Evolutionary conservation across 2,888 invertebrate species (phyloP).

Genomic region (Campopleginae sp.): DNA sequence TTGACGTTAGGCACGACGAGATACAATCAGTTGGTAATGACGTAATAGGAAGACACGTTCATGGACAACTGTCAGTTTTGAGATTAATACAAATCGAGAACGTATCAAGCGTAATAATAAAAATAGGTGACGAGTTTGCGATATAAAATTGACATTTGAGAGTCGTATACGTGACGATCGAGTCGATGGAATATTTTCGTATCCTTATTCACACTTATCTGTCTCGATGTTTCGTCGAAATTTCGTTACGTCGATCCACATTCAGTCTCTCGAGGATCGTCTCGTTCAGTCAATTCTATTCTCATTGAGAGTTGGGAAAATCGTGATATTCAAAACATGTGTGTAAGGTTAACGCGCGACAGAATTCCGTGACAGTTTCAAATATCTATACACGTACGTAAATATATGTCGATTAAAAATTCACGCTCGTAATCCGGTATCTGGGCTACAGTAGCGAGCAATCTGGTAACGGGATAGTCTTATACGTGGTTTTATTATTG

Average conservation of each 20-base stretch:
- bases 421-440: slow-evolving; percentile 82
- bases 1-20: slow-evolving; percentile 10
- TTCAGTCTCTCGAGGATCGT: not conserved
- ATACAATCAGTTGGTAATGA: slow-evolving; percentile 4
- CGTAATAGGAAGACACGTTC: not conserved
- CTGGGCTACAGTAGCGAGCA: slow-evolving; percentile 75
- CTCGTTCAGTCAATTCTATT: not conserved
- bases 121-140: slow-evolving; percentile 1
- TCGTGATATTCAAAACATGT: slow-evolving; percentile 18
- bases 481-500: slow-evolving; percentile 65
- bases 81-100: slow-evolving; percentile 35
- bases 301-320: not conserved
- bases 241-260: not conserved
- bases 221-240: not conserved
- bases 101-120: not conserved
- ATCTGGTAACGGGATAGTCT: slow-evolving; percentile 79
- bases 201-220: not conserved
- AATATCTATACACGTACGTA: not conserved
- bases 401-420: slow-evolving; percentile 77
- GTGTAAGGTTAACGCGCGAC: slow-evolving; percentile 40
- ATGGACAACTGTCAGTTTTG: slow-evolving; percentile 44
- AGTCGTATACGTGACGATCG: not conserved
- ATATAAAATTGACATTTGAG: not conserved
- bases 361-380: slow-evolving; percentile 43
- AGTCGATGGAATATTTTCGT: not conserved